A percentile compares a stretch with the other conserved stretches of the same genome.
phyloP scores from a whole-genome alignment of 2,888 invertebrate genomes.

The Torymus texanus region DNA sequence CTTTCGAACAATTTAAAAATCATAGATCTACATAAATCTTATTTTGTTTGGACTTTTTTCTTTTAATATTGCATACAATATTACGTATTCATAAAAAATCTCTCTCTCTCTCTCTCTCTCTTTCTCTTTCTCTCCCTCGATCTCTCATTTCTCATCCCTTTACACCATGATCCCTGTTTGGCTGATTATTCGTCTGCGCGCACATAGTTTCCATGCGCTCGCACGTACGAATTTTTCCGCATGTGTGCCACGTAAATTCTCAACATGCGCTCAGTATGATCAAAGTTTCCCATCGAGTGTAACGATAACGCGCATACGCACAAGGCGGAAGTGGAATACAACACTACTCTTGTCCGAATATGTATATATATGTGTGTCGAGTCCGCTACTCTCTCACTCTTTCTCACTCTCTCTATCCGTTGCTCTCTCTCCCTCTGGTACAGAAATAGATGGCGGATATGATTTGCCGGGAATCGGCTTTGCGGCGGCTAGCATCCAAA shows the following conservation, averaged over 20 bases:
- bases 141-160: too few species aligned
- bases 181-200: too few species aligned
- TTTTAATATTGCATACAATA: too few species aligned
- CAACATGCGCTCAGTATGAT: background rate
- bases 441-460: slow-evolving; percentile 51
- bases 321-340: slow-evolving; percentile 22
- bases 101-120: too few species aligned
- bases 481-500: slow-evolving; percentile 54
- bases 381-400: background rate
- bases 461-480: slow-evolving; percentile 61
- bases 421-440: background rate
- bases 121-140: too few species aligned
- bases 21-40: too few species aligned
- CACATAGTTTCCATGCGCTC: background rate
- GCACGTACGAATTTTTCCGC: background rate
- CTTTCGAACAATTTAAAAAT: too few species aligned
- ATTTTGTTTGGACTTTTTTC: too few species aligned
- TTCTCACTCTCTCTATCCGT: background rate
- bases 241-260: background rate
- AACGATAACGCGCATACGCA: slow-evolving; percentile 15
- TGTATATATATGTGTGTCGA: background rate
- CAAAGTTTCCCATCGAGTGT: slow-evolving; percentile 25
- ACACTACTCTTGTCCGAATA: background rate
- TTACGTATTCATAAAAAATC: too few species aligned
- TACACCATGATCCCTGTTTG: too few species aligned